Percentiles rank a stretch among this genome's conserved stretches.
Evolutionary conservation across 2,797 vertebrate genomes (phyloP).

Genomic region (Hipposideros larvatus): DNA sequence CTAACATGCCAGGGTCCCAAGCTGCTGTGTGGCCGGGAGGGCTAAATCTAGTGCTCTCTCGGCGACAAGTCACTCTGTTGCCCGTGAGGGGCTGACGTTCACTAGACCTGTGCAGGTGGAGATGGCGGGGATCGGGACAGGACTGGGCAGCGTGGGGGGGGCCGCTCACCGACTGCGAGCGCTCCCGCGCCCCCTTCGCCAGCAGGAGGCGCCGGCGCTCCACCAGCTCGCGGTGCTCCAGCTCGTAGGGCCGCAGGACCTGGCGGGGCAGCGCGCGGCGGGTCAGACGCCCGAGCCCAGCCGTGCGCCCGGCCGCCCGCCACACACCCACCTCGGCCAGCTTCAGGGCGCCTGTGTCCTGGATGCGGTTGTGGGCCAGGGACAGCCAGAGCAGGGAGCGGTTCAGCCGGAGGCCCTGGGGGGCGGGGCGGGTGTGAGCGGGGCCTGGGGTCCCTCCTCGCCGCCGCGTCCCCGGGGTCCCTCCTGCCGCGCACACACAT

Average conservation of each 20-base stretch:
- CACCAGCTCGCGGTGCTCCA: constrained; percentile 92
- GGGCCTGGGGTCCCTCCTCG: accelerated
- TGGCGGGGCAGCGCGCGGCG: constrained; percentile 67
- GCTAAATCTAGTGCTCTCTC: neutral
- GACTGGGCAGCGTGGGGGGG: accelerated
- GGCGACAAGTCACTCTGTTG: no score
- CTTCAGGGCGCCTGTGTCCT: constrained; percentile 90
- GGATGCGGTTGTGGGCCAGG: constrained; percentile 91
- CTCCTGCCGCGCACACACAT: constrained; percentile 84
- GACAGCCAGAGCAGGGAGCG: constrained; percentile 92
- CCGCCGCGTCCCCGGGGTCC: accelerated
- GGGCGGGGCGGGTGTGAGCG: accelerated
- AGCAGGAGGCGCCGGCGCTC: constrained; percentile 90
- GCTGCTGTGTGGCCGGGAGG: neutral
- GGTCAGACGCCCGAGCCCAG: neutral
- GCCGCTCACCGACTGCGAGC: constrained; percentile 74
- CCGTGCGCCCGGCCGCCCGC: accelerated
- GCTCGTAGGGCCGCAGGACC: constrained; percentile 90
- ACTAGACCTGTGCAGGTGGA: no score
- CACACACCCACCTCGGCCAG: constrained; percentile 89
- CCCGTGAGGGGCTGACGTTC: no score
- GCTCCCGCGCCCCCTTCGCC: constrained; percentile 83
- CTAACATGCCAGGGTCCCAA: neutral
- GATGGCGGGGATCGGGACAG: no score
- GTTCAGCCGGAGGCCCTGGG: constrained; percentile 93